Conservation (phyloP, 2,888 invertebrate species). For the Flexamia atlantica region DNA sequence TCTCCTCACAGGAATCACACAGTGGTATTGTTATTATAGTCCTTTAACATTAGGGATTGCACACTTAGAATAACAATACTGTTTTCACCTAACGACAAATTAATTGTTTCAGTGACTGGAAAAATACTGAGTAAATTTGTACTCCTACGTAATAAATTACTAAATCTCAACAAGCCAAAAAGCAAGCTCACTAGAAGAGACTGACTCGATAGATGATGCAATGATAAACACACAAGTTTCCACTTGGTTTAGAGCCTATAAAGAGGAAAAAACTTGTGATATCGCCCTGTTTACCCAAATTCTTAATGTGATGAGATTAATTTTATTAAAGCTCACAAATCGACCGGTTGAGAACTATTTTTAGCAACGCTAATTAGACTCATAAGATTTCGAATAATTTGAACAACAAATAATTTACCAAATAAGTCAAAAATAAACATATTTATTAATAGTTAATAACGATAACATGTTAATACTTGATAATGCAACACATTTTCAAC, state of each 20-base stretch:
- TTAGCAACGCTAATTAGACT: not conserved
- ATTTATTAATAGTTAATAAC: not conserved
- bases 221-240: not conserved
- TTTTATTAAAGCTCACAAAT: constrained; percentile 14
- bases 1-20: constrained; percentile 25
- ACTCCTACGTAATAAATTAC: constrained; percentile 12
- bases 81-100: constrained; percentile 27
- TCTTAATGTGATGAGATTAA: constrained; percentile 7
- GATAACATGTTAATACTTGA: not conserved
- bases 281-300: constrained; percentile 36
- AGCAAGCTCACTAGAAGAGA: not conserved
- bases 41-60: constrained; percentile 40
- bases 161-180: not conserved
- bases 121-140: constrained; percentile 41
- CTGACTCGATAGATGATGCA: not conserved
- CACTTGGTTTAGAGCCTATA: constrained; percentile 11
- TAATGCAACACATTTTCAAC: not conserved
- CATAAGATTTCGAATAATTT: not conserved
- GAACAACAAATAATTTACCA: too few relatives aligned
- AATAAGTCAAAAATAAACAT: too few relatives aligned
- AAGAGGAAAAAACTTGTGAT: constrained; percentile 20
- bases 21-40: constrained; percentile 32
- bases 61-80: constrained; percentile 40
- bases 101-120: constrained; percentile 5
- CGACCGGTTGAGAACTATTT: not conserved